A percentile compares a stretch with the other conserved stretches of the same genome.
These are phyloP conservation scores for Abrostola triplasia DNA, from an alignment of 2,888 invertebrate species.

Conservation along the genomic window DNA sequence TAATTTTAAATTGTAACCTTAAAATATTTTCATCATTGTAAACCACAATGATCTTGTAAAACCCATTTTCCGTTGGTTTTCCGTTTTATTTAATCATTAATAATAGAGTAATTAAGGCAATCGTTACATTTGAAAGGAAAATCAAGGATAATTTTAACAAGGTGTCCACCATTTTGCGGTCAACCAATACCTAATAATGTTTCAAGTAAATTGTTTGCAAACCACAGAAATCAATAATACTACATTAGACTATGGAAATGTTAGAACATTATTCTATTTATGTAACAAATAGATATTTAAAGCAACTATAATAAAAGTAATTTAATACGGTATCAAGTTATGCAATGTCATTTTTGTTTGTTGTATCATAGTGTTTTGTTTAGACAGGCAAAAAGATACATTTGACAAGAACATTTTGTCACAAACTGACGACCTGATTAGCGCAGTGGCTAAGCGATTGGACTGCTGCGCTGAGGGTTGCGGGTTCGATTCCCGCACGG, in stretches of 20 bases:
- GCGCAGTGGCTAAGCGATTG: no score
- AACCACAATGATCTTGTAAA: no score
- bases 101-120: background rate
- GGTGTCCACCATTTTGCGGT: conserved; percentile 22
- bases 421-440: no score
- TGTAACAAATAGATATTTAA: conserved; percentile 7
- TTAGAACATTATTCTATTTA: conserved; percentile 10
- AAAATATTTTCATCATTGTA: no score
- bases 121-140: conserved; percentile 9
- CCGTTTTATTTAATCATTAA: no score
- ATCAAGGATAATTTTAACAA: conserved; percentile 20
- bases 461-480: no score
- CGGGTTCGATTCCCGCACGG: no score
- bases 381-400: no score
- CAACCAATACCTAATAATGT: conserved; percentile 4
- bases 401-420: no score
- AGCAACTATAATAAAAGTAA: background rate
- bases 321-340: background rate
- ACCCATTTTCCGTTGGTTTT: no score
- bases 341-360: background rate
- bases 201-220: conserved; percentile 20
- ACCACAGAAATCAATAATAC: conserved; percentile 46
- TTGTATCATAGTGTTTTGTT: no score
- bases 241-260: conserved; percentile 8
- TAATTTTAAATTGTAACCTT: no score